These are phyloP conservation scores for Dynastes tityus DNA, from an alignment of 2,888 invertebrate genomes.

Conservation along the genomic window DNA sequence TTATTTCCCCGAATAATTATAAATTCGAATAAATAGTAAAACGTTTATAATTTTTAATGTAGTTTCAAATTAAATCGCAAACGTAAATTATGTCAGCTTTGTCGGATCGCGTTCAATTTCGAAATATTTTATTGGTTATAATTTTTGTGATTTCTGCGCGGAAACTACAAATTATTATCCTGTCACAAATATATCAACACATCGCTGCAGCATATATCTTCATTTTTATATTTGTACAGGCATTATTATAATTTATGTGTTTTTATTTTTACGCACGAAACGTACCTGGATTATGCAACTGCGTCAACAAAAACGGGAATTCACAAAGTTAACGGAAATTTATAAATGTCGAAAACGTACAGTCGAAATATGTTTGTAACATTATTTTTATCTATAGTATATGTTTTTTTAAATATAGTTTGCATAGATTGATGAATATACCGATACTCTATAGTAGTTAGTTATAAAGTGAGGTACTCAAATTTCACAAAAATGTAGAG, in stretches of 20 bases:
- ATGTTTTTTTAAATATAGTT: no score
- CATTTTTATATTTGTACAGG: slow-evolving; percentile 39
- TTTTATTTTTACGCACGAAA: slow-evolving; percentile 31
- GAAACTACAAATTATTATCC: slow-evolving; percentile 51
- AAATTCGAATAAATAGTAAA: slow-evolving; percentile 52
- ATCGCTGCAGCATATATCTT: slow-evolving; percentile 43
- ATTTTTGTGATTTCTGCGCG: slow-evolving; percentile 51
- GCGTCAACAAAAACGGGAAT: slow-evolving; percentile 23
- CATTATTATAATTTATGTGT: slow-evolving; percentile 41
- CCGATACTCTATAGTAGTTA: no score
- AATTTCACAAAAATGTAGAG: no score
- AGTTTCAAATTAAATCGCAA: slow-evolving; percentile 51
- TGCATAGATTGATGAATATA: no score
- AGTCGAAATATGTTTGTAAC: neutral
- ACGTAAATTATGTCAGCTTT: slow-evolving; percentile 49
- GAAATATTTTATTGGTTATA: slow-evolving; percentile 54
- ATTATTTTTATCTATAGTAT: neutral
- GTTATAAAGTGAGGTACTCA: no score
- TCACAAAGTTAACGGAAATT: slow-evolving; percentile 12
- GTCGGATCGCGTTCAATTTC: slow-evolving; percentile 49
- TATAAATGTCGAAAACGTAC: neutral
- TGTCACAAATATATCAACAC: slow-evolving; percentile 51
- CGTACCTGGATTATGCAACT: slow-evolving; percentile 9
- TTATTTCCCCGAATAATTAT: slow-evolving; percentile 50
- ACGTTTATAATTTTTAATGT: slow-evolving; percentile 53